These are phyloP conservation scores for Acipenser transmontanus DNA, from an alignment of 2,797 vertebrate genomes.

Conservation along the genomic window DNA sequence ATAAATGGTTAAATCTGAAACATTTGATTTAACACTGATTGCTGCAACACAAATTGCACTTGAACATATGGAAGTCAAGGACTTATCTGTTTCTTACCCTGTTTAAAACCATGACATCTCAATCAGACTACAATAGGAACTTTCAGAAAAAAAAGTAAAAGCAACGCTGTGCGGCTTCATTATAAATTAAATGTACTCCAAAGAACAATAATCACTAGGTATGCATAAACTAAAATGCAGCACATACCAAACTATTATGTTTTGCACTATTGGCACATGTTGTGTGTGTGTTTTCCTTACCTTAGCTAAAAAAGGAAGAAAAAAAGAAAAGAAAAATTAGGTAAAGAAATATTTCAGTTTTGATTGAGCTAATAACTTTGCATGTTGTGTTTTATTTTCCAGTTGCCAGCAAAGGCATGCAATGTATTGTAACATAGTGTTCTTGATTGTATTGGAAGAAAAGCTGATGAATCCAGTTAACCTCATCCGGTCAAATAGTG, in stretches of 20 bases:
- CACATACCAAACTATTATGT: slow-evolving; percentile 44
- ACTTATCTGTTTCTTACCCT: slow-evolving; percentile 83
- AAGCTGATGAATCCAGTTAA: slow-evolving; percentile 54
- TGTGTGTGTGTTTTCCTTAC: slow-evolving; percentile 27
- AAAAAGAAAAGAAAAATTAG: slow-evolving; percentile 6
- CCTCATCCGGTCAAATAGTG: slow-evolving; percentile 21
- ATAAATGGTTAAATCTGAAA: slow-evolving; percentile 71
- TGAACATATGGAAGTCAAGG: slow-evolving; percentile 66
- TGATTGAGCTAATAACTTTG: slow-evolving; percentile 55
- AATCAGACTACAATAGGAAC: slow-evolving; percentile 60
- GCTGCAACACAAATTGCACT: slow-evolving; percentile 79
- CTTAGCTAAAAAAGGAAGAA: too few species aligned
- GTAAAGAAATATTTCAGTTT: slow-evolving; percentile 70
- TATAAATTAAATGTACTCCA: slow-evolving; percentile 42
- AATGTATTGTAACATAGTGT: slow-evolving; percentile 18
- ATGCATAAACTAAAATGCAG: slow-evolving; percentile 42
- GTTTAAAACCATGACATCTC: slow-evolving; percentile 71
- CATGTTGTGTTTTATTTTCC: slow-evolving; percentile 61
- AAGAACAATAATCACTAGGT: slow-evolving; percentile 23
- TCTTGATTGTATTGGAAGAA: slow-evolving; percentile 21
- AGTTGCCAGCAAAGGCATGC: slow-evolving; percentile 49
- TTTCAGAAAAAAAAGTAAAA: slow-evolving; percentile 55
- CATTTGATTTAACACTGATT: slow-evolving; percentile 82
- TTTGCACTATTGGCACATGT: slow-evolving; percentile 65
- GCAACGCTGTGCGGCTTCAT: slow-evolving; percentile 39